These are phyloP conservation scores for Clarias platycephalus DNA, from an alignment of 2,797 vertebrate genomes.

Conservation along the genomic window DNA sequence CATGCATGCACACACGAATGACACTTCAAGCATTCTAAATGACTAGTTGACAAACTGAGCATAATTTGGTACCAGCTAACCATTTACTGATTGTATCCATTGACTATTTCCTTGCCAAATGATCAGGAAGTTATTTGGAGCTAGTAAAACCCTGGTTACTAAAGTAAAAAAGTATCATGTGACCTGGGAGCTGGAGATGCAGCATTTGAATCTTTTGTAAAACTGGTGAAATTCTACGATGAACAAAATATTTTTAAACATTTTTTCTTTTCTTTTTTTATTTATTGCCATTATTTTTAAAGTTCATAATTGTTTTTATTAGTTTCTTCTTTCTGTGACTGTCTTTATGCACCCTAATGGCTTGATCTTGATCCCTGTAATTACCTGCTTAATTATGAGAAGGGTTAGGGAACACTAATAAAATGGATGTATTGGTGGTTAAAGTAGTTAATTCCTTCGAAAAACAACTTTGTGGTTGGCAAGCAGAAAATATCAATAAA, in stretches of 20 bases:
- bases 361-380: conserved; percentile 87
- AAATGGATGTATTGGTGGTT: conserved; percentile 68
- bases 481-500: conserved; percentile 96
- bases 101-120: not conserved
- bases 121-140: not conserved
- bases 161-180: not conserved
- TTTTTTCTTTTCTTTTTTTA: conserved; percentile 58
- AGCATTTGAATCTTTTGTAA: conserved; percentile 60
- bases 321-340: conserved; percentile 79
- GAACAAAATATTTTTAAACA: conserved; percentile 57
- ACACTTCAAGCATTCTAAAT: not conserved
- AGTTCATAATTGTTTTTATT: conserved; percentile 65
- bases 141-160: not conserved
- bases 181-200: conserved; percentile 47
- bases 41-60: not conserved
- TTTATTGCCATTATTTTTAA: conserved; percentile 75
- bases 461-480: conserved; percentile 71
- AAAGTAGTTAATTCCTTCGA: conserved; percentile 65
- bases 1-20: conserved; percentile 30
- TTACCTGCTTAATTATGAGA: conserved; percentile 81
- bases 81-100: not conserved
- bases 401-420: conserved; percentile 63
- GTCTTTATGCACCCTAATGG: conserved; percentile 93
- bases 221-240: conserved; percentile 67
- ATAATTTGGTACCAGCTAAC: not conserved